phyloP scores from a whole-genome alignment of 2,888 invertebrate genomes.

The Pardosa pseudoannulata region DNA sequence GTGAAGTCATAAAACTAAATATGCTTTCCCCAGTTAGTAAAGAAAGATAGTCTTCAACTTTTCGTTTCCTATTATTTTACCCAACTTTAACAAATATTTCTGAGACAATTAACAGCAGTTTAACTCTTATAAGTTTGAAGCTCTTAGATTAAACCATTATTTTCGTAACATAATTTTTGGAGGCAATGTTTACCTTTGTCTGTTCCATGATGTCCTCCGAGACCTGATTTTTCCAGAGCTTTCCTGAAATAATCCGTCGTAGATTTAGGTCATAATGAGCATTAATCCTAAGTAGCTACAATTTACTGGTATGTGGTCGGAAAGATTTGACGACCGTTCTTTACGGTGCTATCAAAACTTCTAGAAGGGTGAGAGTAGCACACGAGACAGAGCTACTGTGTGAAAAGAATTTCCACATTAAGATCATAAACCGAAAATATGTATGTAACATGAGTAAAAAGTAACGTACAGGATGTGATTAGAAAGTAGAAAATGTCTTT shows the following conservation, averaged over 20 bases:
- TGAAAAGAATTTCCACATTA: too few relatives aligned
- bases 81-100: background rate
- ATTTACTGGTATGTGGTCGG: slow-evolving; percentile 32
- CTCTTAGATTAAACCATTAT: slow-evolving; percentile 29
- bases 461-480: too few relatives aligned
- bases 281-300: slow-evolving; percentile 48
- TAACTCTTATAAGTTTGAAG: background rate
- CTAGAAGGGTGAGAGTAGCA: too few relatives aligned
- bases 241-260: slow-evolving; percentile 43
- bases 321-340: too few relatives aligned
- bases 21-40: too few relatives aligned
- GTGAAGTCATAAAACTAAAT: too few relatives aligned
- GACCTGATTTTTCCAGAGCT: slow-evolving; percentile 35
- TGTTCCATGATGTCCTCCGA: slow-evolving; percentile 28
- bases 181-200: slow-evolving; percentile 16
- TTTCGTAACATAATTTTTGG: slow-evolving; percentile 24
- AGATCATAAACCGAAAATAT: too few relatives aligned
- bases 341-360: too few relatives aligned
- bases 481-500: too few relatives aligned
- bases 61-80: background rate
- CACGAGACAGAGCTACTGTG: too few relatives aligned
- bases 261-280: slow-evolving; percentile 42
- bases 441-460: too few relatives aligned
- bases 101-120: background rate
- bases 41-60: too few relatives aligned